These are phyloP conservation scores for Gryllus bimaculatus DNA, from an alignment of 1,140 invertebrate genomes.

Conservation along the genomic window DNA sequence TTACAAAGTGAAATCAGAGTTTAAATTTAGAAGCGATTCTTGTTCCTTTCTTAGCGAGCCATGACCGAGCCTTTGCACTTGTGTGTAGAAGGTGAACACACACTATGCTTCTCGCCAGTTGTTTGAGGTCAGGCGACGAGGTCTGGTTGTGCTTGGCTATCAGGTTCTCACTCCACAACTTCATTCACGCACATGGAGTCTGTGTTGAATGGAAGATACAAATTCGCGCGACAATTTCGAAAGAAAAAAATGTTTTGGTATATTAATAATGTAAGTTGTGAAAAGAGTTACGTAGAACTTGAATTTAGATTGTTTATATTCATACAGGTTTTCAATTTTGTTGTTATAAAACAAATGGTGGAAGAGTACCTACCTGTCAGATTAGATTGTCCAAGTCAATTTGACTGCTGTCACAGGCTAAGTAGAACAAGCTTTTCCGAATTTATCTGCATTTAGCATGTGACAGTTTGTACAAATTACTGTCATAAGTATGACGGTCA, in stretches of 20 bases:
- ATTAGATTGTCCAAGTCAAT: too few species aligned
- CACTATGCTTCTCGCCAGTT: not conserved
- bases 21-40: not conserved
- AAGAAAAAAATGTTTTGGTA: not conserved
- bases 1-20: not conserved
- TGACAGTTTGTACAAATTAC: too few species aligned
- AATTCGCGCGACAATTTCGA: not conserved
- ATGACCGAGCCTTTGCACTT: not conserved
- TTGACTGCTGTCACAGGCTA: too few species aligned
- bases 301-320: too few species aligned
- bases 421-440: too few species aligned
- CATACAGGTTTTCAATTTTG: too few species aligned
- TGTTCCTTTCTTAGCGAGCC: not conserved
- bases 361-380: too few species aligned
- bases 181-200: not conserved
- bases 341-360: too few species aligned
- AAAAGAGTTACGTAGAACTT: too few species aligned
- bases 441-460: too few species aligned
- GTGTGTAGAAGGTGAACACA: not conserved
- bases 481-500: too few species aligned
- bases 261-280: too few species aligned
- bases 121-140: not conserved
- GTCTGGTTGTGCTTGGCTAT: not conserved
- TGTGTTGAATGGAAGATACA: not conserved
- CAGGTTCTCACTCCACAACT: not conserved